Conservation (phyloP, 2,113 vertebrate species). For the Candoia aspera region DNA sequence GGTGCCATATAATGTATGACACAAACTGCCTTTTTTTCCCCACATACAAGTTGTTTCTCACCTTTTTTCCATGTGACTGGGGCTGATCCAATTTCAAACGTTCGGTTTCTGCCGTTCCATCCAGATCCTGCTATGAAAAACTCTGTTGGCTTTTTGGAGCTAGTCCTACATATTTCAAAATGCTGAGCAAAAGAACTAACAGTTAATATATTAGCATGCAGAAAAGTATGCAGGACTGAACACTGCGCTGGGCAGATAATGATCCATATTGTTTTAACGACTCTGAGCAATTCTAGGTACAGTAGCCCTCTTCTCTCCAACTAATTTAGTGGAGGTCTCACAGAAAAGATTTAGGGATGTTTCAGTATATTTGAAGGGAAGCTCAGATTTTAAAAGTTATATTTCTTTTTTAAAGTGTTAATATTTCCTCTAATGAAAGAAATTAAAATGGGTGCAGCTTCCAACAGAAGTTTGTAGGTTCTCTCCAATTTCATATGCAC, state of each 20-base stretch:
- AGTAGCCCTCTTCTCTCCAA: background rate
- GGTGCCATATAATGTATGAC: background rate
- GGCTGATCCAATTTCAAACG: background rate
- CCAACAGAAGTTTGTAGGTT: background rate
- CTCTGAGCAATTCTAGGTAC: background rate
- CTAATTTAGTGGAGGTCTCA: background rate
- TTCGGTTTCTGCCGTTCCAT: background rate
- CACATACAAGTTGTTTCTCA: background rate
- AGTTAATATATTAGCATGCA: background rate
- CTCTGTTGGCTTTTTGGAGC: background rate
- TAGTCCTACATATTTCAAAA: background rate
- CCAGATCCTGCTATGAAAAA: background rate
- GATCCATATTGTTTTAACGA: background rate
- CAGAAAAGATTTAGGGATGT: background rate
- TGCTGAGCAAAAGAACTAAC: background rate
- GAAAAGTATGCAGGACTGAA: background rate
- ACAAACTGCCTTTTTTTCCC: background rate
- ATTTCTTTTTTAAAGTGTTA: background rate
- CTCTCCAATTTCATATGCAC: background rate
- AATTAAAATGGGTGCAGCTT: background rate
- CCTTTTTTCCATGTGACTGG: background rate
- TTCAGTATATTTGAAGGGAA: slow-evolving; percentile 6
- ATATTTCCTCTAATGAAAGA: background rate
- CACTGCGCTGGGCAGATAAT: background rate
- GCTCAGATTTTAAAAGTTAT: background rate